These are phyloP conservation scores for Apis florea DNA, from an alignment of 1,140 invertebrate genomes.

Conservation along the genomic window DNA sequence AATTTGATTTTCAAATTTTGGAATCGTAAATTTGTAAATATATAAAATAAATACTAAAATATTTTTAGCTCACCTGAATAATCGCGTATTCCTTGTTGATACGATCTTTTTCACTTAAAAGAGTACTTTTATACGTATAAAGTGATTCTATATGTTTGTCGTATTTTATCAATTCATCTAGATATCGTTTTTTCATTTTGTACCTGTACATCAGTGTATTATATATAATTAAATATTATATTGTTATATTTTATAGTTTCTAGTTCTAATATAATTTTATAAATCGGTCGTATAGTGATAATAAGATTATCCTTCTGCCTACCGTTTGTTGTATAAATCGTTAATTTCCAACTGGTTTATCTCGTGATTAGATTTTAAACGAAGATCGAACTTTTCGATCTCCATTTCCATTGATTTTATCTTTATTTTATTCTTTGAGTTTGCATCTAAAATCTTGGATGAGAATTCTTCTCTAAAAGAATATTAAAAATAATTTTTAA, in stretches of 20 bases:
- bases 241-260: too few relatives aligned
- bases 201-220: background rate
- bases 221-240: background rate
- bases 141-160: slow-evolving; percentile 60
- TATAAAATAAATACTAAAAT: background rate
- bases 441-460: background rate
- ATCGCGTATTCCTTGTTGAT: slow-evolving; percentile 41
- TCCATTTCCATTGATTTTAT: background rate
- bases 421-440: background rate
- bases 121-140: slow-evolving; percentile 54
- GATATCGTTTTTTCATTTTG: slow-evolving; percentile 42
- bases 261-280: too few relatives aligned
- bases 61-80: slow-evolving; percentile 49
- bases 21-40: too few relatives aligned
- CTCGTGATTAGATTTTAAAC: background rate
- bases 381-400: background rate
- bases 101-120: slow-evolving; percentile 48
- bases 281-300: background rate
- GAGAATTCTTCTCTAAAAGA: background rate
- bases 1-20: background rate
- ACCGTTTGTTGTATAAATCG: background rate
- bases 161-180: slow-evolving; percentile 54
- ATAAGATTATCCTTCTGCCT: background rate
- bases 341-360: background rate
- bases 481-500: too few relatives aligned